Percentiles rank a stretch among this genome's conserved stretches.
These are phyloP conservation scores for Dryocosmus kuriphilus DNA, from an alignment of 2,888 invertebrate genomes.

Conservation along the genomic window DNA sequence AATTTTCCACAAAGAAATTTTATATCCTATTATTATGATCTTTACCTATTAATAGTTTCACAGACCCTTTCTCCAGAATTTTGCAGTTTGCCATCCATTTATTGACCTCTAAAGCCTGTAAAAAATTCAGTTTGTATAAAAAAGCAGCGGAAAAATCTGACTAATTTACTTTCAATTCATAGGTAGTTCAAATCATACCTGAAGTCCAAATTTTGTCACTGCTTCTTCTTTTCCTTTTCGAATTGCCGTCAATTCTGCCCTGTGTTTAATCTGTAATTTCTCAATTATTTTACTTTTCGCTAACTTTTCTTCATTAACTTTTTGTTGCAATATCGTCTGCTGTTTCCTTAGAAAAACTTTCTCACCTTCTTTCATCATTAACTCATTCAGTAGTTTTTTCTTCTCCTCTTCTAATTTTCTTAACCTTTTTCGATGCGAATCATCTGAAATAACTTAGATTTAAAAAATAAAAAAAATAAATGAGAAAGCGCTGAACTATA, in stretches of 20 bases:
- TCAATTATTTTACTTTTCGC: conserved; percentile 66
- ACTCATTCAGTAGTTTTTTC: conserved; percentile 65
- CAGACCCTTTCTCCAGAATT: too few relatives aligned
- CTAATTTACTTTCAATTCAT: neutral
- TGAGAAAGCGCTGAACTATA: neutral
- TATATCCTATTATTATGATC: too few relatives aligned
- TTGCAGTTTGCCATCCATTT: too few relatives aligned
- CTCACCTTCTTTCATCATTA: conserved; percentile 72
- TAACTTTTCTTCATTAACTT: conserved; percentile 66
- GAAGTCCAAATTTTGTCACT: conserved; percentile 68
- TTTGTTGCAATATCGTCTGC: conserved; percentile 63
- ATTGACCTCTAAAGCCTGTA: too few relatives aligned
- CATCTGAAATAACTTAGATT: conserved; percentile 43
- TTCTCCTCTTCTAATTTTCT: conserved; percentile 68
- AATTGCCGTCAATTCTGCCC: conserved; percentile 64
- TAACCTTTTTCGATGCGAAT: too few relatives aligned
- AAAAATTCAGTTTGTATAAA: too few relatives aligned
- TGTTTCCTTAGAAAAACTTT: conserved; percentile 67
- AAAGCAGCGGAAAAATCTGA: too few relatives aligned
- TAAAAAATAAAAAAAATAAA: neutral
- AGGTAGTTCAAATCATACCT: conserved; percentile 57
- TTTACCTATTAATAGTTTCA: conserved; percentile 65
- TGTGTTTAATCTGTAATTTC: too few relatives aligned
- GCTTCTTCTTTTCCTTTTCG: conserved; percentile 69
- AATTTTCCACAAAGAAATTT: conserved; percentile 37